Evolutionary conservation across 2,888 invertebrate species (phyloP).

Genomic region (Frankliniella fusca): DNA sequence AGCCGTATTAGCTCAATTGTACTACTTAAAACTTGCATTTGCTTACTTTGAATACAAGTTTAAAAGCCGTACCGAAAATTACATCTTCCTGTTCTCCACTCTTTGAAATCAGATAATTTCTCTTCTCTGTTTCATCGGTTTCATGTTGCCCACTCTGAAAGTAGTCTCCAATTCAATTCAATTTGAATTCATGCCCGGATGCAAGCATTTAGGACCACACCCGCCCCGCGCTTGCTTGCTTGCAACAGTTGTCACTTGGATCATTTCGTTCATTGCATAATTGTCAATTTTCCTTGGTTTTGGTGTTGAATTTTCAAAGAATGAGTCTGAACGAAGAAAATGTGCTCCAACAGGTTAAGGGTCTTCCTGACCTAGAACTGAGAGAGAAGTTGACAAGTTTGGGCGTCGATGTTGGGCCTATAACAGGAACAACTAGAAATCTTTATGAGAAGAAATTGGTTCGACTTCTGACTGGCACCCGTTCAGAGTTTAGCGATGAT

Average conservation of each 20-base stretch:
- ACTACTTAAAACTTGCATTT: too few species aligned
- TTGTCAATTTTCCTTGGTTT: neutral
- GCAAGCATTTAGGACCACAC: neutral
- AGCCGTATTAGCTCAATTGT: too few species aligned
- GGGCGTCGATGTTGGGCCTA: slow-evolving; percentile 1
- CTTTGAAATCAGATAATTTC: too few species aligned
- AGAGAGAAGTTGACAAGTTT: neutral
- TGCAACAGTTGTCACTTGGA: slow-evolving; percentile 5
- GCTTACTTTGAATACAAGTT: too few species aligned
- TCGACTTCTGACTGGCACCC: neutral
- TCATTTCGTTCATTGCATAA: neutral
- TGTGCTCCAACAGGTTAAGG: neutral
- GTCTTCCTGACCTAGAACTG: neutral
- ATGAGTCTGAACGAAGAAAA: neutral
- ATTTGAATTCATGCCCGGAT: too few species aligned
- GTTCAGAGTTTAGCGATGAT: neutral
- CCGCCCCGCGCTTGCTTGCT: neutral
- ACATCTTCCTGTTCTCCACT: too few species aligned
- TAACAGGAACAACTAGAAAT: neutral
- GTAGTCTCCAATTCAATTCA: too few species aligned
- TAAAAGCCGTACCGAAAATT: too few species aligned
- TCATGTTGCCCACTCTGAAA: too few species aligned
- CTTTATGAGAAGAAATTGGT: neutral
- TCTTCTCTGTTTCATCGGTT: too few species aligned
- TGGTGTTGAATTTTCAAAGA: neutral